Conservation (phyloP, 2,888 invertebrate species). For the Chrysomela aeneicollis region DNA sequence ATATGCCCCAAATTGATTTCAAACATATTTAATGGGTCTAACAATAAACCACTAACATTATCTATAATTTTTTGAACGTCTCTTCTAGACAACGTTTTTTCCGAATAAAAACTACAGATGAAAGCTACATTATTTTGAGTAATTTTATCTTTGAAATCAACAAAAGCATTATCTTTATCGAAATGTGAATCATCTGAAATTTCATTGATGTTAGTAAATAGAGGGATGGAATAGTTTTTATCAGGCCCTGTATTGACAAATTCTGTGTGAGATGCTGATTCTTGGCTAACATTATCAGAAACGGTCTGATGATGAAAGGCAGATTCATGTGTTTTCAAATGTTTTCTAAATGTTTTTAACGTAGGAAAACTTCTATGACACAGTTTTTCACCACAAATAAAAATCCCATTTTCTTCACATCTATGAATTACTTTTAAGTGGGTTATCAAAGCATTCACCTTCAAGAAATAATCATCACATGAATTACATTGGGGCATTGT, state of each 20-base stretch:
- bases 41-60: background rate
- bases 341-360: background rate
- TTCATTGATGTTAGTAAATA: background rate
- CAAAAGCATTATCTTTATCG: background rate
- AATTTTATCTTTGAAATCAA: background rate
- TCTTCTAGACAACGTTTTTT: background rate
- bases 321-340: slow-evolving; percentile 5
- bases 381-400: slow-evolving; percentile 1
- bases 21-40: background rate
- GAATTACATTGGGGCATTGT: background rate
- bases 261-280: background rate
- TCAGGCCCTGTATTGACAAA: background rate
- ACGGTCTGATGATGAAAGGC: too few relatives aligned
- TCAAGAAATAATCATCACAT: background rate
- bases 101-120: slow-evolving; percentile 5
- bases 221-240: background rate
- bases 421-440: slow-evolving; percentile 3
- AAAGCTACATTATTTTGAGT: slow-evolving; percentile 7
- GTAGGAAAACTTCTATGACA: background rate
- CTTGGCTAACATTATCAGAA: background rate
- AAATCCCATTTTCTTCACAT: slow-evolving; percentile 1
- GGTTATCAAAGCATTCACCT: background rate
- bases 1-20: too few relatives aligned
- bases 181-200: background rate
- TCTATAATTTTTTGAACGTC: background rate